Evolutionary conservation across 2,797 vertebrate genomes (phyloP).

Genomic region (Myoxocephalus aenaeus): DNA sequence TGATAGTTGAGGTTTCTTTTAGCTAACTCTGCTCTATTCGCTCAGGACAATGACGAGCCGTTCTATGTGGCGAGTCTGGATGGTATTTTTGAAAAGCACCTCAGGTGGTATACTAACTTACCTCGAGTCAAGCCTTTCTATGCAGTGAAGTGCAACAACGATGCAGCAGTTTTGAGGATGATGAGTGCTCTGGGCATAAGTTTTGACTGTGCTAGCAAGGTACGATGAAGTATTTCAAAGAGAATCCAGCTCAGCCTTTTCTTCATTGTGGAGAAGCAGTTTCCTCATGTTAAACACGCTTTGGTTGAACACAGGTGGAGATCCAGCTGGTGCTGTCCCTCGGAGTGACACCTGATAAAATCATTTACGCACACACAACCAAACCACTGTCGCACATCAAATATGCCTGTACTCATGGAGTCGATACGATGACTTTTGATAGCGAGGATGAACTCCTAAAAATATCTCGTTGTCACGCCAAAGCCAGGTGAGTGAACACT

Average conservation of each 20-base stretch:
- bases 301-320: slow-evolving; percentile 53
- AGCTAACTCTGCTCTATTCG: not conserved
- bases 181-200: slow-evolving; percentile 83
- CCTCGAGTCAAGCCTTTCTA: slow-evolving; percentile 87
- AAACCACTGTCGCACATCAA: slow-evolving; percentile 63
- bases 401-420: slow-evolving; percentile 51
- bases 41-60: slow-evolving; percentile 71
- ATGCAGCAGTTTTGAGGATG: slow-evolving; percentile 79
- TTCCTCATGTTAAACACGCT: not conserved
- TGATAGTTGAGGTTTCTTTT: not conserved
- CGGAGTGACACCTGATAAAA: slow-evolving; percentile 52
- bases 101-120: slow-evolving; percentile 80
- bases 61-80: slow-evolving; percentile 85
- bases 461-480: slow-evolving; percentile 46
- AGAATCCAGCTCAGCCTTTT: not conserved
- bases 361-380: slow-evolving; percentile 67
- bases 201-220: slow-evolving; percentile 89
- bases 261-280: not conserved
- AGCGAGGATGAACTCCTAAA: slow-evolving; percentile 67
- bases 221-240: slow-evolving; percentile 37
- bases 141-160: slow-evolving; percentile 84
- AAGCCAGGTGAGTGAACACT: slow-evolving; percentile 57
- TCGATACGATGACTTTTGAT: slow-evolving; percentile 71
- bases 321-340: slow-evolving; percentile 59
- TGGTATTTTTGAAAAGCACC: slow-evolving; percentile 79